phyloP scores from a whole-genome alignment of 2,888 invertebrate genomes.

The Stomorhina lunata region DNA sequence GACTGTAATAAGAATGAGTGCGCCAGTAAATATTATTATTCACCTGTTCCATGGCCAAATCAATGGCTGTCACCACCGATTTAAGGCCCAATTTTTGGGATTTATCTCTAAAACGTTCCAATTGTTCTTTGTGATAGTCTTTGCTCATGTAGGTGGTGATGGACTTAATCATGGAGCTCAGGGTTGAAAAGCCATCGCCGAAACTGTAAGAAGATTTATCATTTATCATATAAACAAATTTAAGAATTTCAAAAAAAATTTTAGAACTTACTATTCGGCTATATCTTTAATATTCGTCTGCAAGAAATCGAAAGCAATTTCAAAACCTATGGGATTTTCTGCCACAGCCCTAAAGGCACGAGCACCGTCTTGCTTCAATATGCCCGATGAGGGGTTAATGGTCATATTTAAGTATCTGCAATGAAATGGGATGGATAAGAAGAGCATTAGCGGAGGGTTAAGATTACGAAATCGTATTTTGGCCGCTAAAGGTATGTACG shows the following conservation, averaged over 20 bases:
- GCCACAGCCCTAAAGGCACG: conserved; percentile 83
- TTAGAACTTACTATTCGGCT: conserved; percentile 77
- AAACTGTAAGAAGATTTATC: conserved; percentile 76
- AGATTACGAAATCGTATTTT: conserved; percentile 14
- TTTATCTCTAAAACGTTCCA: conserved; percentile 75
- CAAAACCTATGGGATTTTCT: conserved; percentile 82
- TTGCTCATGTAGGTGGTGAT: conserved; percentile 82
- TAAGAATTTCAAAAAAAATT: too few relatives aligned
- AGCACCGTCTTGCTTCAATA: conserved; percentile 84
- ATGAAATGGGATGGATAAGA: not conserved
- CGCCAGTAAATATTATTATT: conserved; percentile 80
- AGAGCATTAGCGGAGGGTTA: not conserved
- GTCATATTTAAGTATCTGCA: conserved; percentile 81
- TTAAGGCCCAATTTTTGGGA: conserved; percentile 76
- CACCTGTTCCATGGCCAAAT: conserved; percentile 78
- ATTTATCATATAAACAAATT: too few relatives aligned
- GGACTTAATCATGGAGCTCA: conserved; percentile 81
- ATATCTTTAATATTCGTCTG: conserved; percentile 79
- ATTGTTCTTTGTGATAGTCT: conserved; percentile 79
- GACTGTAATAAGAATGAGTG: conserved; percentile 77
- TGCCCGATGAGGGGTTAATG: conserved; percentile 81
- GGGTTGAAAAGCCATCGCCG: conserved; percentile 82
- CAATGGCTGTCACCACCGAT: conserved; percentile 76
- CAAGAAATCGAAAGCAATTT: conserved; percentile 83
- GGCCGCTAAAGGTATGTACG: not conserved